phyloP scores from a whole-genome alignment of 2,113 vertebrate genomes.

The Chamaetylas fuelleborni region DNA sequence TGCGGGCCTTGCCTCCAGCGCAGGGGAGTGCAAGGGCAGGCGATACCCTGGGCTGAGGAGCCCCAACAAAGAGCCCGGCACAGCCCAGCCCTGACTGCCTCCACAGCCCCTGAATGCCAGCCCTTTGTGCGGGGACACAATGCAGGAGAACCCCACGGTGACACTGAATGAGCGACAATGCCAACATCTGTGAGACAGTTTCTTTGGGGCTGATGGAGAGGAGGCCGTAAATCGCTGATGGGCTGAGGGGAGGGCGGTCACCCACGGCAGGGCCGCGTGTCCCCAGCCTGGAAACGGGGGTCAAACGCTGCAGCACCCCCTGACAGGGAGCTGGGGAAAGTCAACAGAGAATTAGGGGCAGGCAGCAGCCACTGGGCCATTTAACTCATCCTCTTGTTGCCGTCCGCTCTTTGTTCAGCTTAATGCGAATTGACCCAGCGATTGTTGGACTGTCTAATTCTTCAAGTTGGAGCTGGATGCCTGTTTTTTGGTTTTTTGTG shows the following conservation, averaged over 20 bases:
- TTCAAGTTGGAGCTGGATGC: background rate
- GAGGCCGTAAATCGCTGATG: conserved; percentile 54
- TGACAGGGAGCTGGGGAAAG: background rate
- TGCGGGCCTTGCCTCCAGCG: conserved; percentile 1
- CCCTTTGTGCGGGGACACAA: conserved; percentile 53
- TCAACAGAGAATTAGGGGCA: conserved; percentile 48
- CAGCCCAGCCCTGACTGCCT: background rate
- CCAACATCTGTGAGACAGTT: conserved; percentile 64
- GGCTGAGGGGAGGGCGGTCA: conserved; percentile 41
- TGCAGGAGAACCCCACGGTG: conserved; percentile 52
- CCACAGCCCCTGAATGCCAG: conserved; percentile 5
- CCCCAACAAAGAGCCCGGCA: conserved; percentile 41
- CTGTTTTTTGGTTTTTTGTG: background rate
- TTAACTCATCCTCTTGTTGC: conserved; percentile 28
- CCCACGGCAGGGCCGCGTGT: conserved; percentile 48
- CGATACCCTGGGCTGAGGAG: background rate
- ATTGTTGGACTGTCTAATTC: conserved; percentile 58
- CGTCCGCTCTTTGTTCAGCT: conserved; percentile 33
- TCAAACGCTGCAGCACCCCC: conserved; percentile 27
- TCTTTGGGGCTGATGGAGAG: conserved; percentile 44
- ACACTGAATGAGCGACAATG: conserved; percentile 58
- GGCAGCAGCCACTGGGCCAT: conserved; percentile 9
- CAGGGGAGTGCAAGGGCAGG: conserved; percentile 60
- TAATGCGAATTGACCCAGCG: conserved; percentile 10
- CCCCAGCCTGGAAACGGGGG: conserved; percentile 41